Evolutionary conservation across 1,140 invertebrate genomes (phyloP).

Genomic region (Leucophenga varia): DNA sequence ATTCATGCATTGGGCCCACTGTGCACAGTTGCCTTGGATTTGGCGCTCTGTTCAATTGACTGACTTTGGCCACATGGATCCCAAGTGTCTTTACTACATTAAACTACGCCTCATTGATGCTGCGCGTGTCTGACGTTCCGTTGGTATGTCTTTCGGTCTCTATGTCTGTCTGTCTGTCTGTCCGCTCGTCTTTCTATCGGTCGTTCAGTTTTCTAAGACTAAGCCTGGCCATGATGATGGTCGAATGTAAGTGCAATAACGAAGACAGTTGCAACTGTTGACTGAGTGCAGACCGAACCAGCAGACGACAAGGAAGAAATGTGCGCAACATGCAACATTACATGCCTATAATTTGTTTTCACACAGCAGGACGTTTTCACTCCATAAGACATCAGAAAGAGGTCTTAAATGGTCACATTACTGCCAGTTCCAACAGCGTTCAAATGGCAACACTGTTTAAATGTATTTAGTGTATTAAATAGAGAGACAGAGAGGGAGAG

Average conservation of each 20-base stretch:
- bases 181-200: too few relatives aligned
- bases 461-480: background rate
- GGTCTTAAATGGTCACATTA: slow-evolving; percentile 56
- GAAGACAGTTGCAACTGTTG: slow-evolving; percentile 12
- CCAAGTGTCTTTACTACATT: too few relatives aligned
- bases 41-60: too few relatives aligned
- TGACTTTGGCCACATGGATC: too few relatives aligned
- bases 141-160: too few relatives aligned
- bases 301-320: background rate
- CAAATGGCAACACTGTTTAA: slow-evolving; percentile 33
- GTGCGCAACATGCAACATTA: slow-evolving; percentile 53
- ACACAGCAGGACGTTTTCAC: slow-evolving; percentile 56
- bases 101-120: too few relatives aligned
- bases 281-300: slow-evolving; percentile 17
- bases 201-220: slow-evolving; percentile 2
- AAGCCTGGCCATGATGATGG: slow-evolving; percentile 10
- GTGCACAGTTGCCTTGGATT: too few relatives aligned
- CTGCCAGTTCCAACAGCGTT: slow-evolving; percentile 51
- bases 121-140: too few relatives aligned
- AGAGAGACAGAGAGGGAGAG: background rate
- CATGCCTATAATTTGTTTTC: slow-evolving; percentile 56
- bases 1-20: too few relatives aligned
- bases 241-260: too few relatives aligned
- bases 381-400: slow-evolving; percentile 55
- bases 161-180: too few relatives aligned